phyloP scores from a whole-genome alignment of 2,113 vertebrate genomes.

The Chelonoidis abingdonii region DNA sequence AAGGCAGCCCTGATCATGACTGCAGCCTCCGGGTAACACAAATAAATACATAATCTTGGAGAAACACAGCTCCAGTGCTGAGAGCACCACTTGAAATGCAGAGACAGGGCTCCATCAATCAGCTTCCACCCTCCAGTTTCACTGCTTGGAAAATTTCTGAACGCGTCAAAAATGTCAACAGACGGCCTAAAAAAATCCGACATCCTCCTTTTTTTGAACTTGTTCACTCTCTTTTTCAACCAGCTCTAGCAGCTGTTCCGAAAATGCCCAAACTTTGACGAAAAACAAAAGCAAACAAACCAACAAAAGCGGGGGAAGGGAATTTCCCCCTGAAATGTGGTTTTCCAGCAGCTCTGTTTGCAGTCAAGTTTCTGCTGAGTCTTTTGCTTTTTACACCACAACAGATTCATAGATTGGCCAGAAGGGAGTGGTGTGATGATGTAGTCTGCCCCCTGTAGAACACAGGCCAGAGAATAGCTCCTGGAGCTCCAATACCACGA shows the following conservation, averaged over 20 bases:
- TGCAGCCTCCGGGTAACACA: background rate
- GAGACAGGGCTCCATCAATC: background rate
- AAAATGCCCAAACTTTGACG: background rate
- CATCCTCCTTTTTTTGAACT: background rate
- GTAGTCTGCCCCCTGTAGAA: background rate
- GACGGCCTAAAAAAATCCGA: background rate
- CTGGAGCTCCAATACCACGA: background rate
- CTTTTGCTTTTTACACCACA: background rate
- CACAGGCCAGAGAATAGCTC: background rate
- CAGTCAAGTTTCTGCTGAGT: background rate
- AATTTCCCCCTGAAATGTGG: background rate
- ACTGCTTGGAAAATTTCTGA: background rate
- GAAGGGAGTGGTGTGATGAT: background rate
- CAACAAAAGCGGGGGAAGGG: background rate
- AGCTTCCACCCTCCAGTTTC: background rate
- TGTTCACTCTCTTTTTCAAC: background rate
- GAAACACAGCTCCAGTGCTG: background rate
- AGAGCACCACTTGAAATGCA: background rate
- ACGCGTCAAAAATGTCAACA: background rate
- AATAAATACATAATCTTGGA: background rate
- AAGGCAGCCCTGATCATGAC: background rate
- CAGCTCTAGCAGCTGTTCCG: background rate
- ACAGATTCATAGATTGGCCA: background rate
- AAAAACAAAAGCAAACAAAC: background rate
- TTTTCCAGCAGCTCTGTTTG: background rate